phyloP scores from a whole-genome alignment of 2,113 vertebrate species.

The Alosa alosa region DNA sequence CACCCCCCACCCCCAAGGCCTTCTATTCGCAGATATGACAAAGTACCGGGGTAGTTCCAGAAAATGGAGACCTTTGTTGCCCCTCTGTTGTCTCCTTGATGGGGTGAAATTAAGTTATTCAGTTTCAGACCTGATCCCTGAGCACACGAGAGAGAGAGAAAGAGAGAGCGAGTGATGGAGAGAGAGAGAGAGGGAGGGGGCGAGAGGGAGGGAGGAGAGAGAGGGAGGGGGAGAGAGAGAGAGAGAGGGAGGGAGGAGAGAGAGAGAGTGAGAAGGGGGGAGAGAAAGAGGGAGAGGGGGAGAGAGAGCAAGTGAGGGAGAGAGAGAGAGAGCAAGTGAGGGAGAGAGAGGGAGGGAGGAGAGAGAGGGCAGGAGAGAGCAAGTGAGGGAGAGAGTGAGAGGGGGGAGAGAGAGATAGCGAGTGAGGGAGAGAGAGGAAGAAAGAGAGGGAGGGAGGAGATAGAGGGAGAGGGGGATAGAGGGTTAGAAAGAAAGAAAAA shows the following conservation, averaged over 20 bases:
- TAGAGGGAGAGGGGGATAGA: too few species aligned
- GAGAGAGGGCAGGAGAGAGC: too few species aligned
- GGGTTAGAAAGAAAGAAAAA: conserved; percentile 16
- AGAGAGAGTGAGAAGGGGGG: not conserved
- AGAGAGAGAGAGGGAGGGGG: not conserved
- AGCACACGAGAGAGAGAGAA: conserved; percentile 53
- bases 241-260: not conserved
- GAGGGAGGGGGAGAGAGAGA: not conserved
- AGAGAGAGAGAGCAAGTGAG: too few species aligned
- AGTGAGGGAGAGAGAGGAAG: too few species aligned
- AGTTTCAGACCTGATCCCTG: conserved; percentile 63
- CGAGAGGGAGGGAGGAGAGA: not conserved
- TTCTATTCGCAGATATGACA: not conserved
- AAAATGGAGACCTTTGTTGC: conserved; percentile 67
- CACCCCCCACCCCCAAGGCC: too few species aligned
- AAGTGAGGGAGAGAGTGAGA: too few species aligned
- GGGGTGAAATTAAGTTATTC: conserved; percentile 75
- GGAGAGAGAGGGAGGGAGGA: too few species aligned
- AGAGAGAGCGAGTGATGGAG: not conserved
- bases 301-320: too few species aligned
- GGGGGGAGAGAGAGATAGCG: too few species aligned
- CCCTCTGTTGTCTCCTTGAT: conserved; percentile 54
- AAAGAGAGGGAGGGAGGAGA: too few species aligned
- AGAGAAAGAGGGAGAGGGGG: conserved; percentile 39
- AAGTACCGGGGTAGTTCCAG: conserved; percentile 43